Percentiles rank a stretch among this genome's conserved stretches.
Conservation (phyloP, 2,797 vertebrate species). For the Lepilemur ruficaudatus region DNA sequence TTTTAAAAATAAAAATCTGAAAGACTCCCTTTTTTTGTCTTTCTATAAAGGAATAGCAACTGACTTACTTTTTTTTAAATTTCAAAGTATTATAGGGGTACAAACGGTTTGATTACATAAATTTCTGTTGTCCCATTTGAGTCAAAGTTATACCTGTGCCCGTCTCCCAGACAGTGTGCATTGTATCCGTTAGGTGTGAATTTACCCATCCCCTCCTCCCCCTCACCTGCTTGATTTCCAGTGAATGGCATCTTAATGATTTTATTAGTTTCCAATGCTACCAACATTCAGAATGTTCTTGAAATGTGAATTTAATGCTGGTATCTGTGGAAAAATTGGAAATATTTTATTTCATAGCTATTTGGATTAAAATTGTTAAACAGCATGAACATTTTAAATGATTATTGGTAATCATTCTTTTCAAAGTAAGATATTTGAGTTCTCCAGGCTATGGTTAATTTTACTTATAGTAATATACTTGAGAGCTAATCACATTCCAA, state of each 20-base stretch:
- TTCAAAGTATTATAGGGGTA: too few species aligned
- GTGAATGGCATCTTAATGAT: not conserved
- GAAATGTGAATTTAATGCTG: constrained; percentile 2
- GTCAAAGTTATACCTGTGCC: too few species aligned
- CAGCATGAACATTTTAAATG: not conserved
- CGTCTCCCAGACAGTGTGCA: too few species aligned
- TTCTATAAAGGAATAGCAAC: not conserved
- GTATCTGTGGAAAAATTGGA: not conserved
- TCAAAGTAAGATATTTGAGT: not conserved
- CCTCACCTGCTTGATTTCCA: too few species aligned
- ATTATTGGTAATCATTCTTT: not conserved
- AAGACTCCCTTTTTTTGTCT: not conserved
- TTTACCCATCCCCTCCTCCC: too few species aligned
- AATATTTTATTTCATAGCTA: not conserved
- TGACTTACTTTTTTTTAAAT: not conserved
- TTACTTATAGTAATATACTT: not conserved
- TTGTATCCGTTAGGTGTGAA: too few species aligned
- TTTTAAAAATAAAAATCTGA: not conserved
- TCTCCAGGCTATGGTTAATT: not conserved
- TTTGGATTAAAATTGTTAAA: constrained; percentile 26
- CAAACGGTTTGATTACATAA: too few species aligned
- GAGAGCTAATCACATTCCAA: not conserved
- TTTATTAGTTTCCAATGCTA: not conserved
- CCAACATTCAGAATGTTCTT: not conserved
- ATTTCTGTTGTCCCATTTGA: too few species aligned